Evolutionary conservation across 2,888 invertebrate species (phyloP), one percentile per base, ranked within the genome.

Genomic region (Lasioglossum lativentre): DNA sequence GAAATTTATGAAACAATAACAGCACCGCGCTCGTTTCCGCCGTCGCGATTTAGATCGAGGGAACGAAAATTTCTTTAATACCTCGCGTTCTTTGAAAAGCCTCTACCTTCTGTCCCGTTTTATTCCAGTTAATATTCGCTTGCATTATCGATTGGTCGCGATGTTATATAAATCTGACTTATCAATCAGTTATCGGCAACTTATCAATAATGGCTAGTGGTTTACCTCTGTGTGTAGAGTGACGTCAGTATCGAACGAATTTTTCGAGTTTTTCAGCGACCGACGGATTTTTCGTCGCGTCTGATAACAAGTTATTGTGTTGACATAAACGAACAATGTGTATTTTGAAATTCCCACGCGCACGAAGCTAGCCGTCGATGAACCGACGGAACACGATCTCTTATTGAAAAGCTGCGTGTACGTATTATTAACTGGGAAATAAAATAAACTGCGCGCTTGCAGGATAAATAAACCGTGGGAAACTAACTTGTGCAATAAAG

Each of bases 111-210:
- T 38, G 19, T 23, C 42, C 23, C 52, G 23, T 23, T 23, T 23
- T 8, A 23, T 52, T 30, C 27, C 19, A 1, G 3, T 23, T 73
- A 45, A 30, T 23, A 5, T 23, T n/a, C 30, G 23, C 47, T 72
- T 23, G 72, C 34, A 73, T 47, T 73, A 73, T 73, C 72, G 30
- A 47, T 34, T 34, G 52, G 19, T 23, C 34, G 10, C 2, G 30
- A 73, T 12, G 30, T 73, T 73, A 73, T 14, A 73, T 73, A 73
- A 73, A 45, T 72, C 45, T n/a, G 72, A 45, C 72, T 72, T 45
- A 72, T 72, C 72, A 27, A 72, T 19, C 42, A 34, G 45, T 47
- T 73, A 47, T 73, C 72, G 34, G 5, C 23, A 73, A 47, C 34
- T 73, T 73, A 47, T 73, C 72, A 30, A 47, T 47, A 19, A 73